Conservation (phyloP, 2,888 invertebrate species). For the Leptopterna dolabrata region DNA sequence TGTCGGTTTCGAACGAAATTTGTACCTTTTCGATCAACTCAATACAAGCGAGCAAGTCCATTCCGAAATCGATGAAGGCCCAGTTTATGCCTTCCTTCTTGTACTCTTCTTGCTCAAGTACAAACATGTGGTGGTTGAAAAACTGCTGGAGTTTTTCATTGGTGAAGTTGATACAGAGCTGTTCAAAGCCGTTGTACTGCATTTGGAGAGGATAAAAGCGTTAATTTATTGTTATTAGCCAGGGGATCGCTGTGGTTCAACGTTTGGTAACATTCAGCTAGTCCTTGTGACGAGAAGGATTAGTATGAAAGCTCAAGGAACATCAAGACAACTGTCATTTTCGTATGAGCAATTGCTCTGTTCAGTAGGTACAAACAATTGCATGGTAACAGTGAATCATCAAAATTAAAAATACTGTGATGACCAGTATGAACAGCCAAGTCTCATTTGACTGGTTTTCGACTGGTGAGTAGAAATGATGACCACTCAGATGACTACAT, state of each 20-base stretch:
- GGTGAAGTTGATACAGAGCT: conserved; percentile 99
- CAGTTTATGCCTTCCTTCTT: conserved; percentile 96
- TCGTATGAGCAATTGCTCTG: conserved; percentile 23
- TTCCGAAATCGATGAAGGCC: conserved; percentile 99
- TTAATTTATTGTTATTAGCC: conserved; percentile 1
- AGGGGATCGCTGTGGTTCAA: neutral
- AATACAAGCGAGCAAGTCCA: conserved; percentile 98
- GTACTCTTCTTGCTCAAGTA: conserved; percentile 99
- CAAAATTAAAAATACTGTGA: no score
- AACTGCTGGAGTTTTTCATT: conserved; percentile 99
- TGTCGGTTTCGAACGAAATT: neutral
- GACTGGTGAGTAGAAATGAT: neutral
- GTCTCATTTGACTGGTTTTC: neutral
- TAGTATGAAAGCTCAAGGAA: neutral
- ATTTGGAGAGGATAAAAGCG: conserved; percentile 38
- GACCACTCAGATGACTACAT: neutral
- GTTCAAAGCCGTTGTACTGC: conserved; percentile 98
- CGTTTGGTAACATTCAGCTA: neutral
- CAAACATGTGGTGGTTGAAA: conserved; percentile 99
- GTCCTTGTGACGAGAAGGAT: neutral
- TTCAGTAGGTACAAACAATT: neutral
- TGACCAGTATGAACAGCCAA: neutral
- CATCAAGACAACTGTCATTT: conserved; percentile 45
- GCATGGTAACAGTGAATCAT: neutral
- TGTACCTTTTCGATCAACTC: conserved; percentile 97